Base-by-base conservation (phyloP, 2,888 invertebrate genomes). In the Byasa hedistus region DNA sequence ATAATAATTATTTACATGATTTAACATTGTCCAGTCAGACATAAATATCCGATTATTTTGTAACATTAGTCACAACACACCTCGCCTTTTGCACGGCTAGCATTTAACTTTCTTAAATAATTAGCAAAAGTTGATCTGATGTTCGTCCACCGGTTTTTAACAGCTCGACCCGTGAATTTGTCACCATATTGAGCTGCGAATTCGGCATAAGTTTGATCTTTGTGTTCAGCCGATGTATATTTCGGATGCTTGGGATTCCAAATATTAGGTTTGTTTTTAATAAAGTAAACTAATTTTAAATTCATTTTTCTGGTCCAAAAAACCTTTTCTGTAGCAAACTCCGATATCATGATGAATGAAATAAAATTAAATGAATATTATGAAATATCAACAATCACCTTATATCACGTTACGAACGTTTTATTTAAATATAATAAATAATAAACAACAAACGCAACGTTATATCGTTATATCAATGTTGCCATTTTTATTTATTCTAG, bases 301-400 rank as follows among this genome's bases (percentile, higher is more conserved):
- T 91, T 91, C 91, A 91, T 91, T 68, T 85, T 85, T 70, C 82
- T 79, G 2, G 91, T 89, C 91, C 91, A 91, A 71, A 86, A 89
- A 0, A 91, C 88, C 75, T 89, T 91, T 71, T 91, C 90, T 77
- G 91, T 90, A 22, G 80, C 80, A 64, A 89, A 89, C 64, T 89
- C 89, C 2, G 88, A 82, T 68, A 87, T 81, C 90, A 91, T 83
- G 70, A 69, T 69, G 17, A 10, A 15, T 48, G 2, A 19, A 48
- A n/a, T 48, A 48, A 48, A 48, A 48, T 19, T 48, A 48, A n/a
- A 48, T 19, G 19, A 15, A n/a, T n/a, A 19, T 44, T 4, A 48
- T 48, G 19, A 48, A n/a, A n/a, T 48, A 48, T 19, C n/a, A 48
- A 48, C 48, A n/a, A 48, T 48, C 48, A 5, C 5, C 8, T 48